Percentiles rank a stretch among this genome's conserved stretches.
Conservation (phyloP, 2,888 invertebrate species). For the Allacma fusca region DNA sequence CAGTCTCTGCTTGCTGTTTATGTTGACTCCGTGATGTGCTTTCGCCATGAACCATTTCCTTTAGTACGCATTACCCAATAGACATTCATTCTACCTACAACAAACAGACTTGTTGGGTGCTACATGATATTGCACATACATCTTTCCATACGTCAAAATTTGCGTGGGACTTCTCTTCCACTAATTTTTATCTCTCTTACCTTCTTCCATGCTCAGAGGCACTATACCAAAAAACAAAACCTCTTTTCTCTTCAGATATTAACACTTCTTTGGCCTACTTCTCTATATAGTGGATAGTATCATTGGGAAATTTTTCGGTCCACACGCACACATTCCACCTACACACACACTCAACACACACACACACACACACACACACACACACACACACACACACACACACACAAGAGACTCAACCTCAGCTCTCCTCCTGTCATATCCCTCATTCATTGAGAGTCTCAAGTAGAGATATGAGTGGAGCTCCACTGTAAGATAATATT, state of each 20-base stretch:
- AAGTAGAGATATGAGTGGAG: not conserved
- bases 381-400: constrained; percentile 22
- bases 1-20: not conserved
- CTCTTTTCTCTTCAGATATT: constrained; percentile 39
- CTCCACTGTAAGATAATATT: not conserved
- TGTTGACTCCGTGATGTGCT: constrained; percentile 22
- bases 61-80: constrained; percentile 32
- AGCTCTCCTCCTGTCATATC: not conserved
- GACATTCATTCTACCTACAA: constrained; percentile 16
- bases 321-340: constrained; percentile 36
- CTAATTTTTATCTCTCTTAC: constrained; percentile 9
- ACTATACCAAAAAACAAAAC: not conserved
- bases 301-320: constrained; percentile 31
- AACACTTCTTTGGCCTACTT: constrained; percentile 49
- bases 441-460: not conserved
- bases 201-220: constrained; percentile 3
- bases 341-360: not conserved
- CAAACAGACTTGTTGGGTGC: constrained; percentile 18
- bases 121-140: constrained; percentile 11
- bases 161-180: constrained; percentile 38
- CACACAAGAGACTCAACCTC: not conserved
- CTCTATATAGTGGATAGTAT: not conserved
- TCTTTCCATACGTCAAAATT: constrained; percentile 23
- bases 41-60: constrained; percentile 48
- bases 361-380: constrained; percentile 32